Evolutionary conservation across 37 sponge, comb jelly and placozoan species (phyloP), one percentile per base, ranked within the genome.

Genomic region (Haliclona indistincta): DNA sequence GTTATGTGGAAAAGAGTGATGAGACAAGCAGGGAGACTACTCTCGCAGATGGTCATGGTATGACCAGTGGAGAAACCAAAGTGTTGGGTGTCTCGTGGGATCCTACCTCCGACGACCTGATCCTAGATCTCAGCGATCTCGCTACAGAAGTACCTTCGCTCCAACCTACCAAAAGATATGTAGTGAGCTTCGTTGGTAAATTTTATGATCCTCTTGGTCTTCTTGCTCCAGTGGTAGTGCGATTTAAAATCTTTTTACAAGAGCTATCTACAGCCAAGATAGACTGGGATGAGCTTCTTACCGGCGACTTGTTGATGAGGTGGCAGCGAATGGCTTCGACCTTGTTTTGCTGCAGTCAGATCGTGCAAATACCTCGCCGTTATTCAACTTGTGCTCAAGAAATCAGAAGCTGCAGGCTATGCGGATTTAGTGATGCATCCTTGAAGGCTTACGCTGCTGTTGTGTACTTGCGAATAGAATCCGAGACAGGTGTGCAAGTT

Each of bases 371-470:
- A 15, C 35, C 29, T 30, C 36, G 38, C 23, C 36, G 35, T 34
- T 65, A 36, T 65, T 65, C 36, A 23, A n/a, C 39, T 15, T 26
- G 25, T 42, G 45, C 5, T 22, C 28, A 45, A 4, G 70, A 43
- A 23, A n/a, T 28, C 26, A 19, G 22, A 44, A 26, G 25, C 42
- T 69, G 15, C 51, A 25, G 22, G 26, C 51, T 69, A 41, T 45
- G n/a, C 30, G 70, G 70, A 44, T 69, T 69, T 69, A 45, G 70
- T 42, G 45, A 69, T 44, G 70, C 70, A 45, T 69, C 70, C 29
- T 45, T 52, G 25, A 41, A n/a, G 5, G 47, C 70, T 6, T 69
- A 69, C 30, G 70, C 70, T 32, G 70, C 70, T 45, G 70, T 69
- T 5, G 30, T 69, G 22, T 69, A 69, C 35, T 4, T 69, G 22